Percentiles rank a stretch among this genome's conserved stretches.
Evolutionary conservation across 2,113 vertebrate genomes (phyloP).

Genomic region (Platysteira castanea): DNA sequence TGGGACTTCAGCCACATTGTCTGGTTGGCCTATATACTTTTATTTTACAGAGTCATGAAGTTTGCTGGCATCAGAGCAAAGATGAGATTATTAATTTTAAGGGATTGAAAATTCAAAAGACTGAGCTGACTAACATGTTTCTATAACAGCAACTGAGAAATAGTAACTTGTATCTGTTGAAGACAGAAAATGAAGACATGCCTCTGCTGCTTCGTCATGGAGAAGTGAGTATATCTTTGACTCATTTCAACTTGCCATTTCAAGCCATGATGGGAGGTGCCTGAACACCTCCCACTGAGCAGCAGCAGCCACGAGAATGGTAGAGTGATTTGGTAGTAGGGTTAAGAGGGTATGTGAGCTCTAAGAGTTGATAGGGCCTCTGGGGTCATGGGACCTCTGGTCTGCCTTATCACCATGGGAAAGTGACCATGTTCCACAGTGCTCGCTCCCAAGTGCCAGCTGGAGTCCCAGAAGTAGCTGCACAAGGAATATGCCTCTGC

Average conservation of each 20-base stretch:
- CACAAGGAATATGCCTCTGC: neutral
- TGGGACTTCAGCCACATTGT: neutral
- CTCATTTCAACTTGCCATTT: neutral
- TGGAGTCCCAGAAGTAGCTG: neutral
- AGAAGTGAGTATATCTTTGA: neutral
- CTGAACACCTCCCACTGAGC: neutral
- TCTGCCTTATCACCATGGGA: neutral
- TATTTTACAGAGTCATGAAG: neutral
- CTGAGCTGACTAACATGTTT: neutral
- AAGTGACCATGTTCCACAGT: neutral
- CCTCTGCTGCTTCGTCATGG: neutral
- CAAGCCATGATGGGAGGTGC: neutral
- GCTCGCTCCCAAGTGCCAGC: neutral
- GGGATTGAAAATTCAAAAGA: neutral
- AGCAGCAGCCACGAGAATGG: neutral
- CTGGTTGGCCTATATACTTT: neutral
- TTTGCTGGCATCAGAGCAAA: neutral
- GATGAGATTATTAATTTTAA: neutral
- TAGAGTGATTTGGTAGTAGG: neutral
- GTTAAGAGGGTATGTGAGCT: neutral
- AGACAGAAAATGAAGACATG: neutral
- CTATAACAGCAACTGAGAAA: neutral
- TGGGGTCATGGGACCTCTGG: neutral
- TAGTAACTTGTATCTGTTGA: neutral
- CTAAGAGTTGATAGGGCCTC: neutral